Conservation (phyloP, 2,797 vertebrate species). For the Hozukius guyotensis region DNA sequence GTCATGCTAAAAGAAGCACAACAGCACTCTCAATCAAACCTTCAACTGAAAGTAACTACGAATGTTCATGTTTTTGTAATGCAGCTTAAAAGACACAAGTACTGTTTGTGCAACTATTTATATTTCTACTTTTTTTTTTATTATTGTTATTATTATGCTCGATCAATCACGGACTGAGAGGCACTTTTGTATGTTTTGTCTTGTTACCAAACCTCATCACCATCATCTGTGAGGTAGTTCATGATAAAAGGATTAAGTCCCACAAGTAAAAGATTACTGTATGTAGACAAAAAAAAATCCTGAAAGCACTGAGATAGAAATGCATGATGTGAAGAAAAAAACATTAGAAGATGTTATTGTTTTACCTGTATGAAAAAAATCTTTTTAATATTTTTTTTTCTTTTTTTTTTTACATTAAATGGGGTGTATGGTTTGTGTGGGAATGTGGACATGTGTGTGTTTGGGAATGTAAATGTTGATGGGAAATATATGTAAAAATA, state of each 20-base stretch:
- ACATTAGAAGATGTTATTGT: conserved; percentile 15
- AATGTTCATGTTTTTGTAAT: conserved; percentile 74
- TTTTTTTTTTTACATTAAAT: not conserved
- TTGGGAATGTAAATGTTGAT: not conserved
- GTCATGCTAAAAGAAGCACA: conserved; percentile 69
- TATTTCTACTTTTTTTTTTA: conserved; percentile 52
- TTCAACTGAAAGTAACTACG: conserved; percentile 61
- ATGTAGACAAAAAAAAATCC: not conserved
- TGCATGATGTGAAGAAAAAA: conserved; percentile 59
- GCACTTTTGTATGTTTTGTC: conserved; percentile 66
- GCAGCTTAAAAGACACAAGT: conserved; percentile 47
- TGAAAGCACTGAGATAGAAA: conserved; percentile 22
- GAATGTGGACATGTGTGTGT: conserved; percentile 16
- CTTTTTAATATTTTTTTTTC: not conserved
- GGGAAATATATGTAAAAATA: not conserved
- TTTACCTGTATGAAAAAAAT: not conserved
- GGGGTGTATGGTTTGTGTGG: conserved; percentile 2
- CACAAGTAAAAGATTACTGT: not conserved
- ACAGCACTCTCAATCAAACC: conserved; percentile 52
- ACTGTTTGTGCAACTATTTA: conserved; percentile 58
- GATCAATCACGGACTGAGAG: conserved; percentile 55
- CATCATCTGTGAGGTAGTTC: conserved; percentile 30
- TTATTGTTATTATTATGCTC: conserved; percentile 28
- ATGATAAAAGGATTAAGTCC: conserved; percentile 4
- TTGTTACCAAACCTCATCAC: conserved; percentile 24